Percentiles rank a stretch among this genome's conserved stretches.
Conservation (phyloP, 1,140 invertebrate species). For the Venturia canescens region DNA sequence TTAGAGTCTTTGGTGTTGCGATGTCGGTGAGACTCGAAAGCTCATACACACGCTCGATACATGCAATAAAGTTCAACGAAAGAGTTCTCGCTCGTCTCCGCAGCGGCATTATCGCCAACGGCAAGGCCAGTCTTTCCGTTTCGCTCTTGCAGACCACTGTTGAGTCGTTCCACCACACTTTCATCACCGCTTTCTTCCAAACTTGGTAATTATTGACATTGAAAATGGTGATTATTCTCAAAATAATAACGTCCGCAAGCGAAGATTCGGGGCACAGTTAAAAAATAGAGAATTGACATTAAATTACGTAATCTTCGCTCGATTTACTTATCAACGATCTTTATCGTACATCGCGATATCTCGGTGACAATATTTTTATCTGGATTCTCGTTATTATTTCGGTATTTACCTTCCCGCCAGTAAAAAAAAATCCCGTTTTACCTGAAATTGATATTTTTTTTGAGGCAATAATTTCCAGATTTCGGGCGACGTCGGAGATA, state of each 20-base stretch:
- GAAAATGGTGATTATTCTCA: no score
- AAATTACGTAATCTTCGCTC: neutral
- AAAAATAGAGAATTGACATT: neutral
- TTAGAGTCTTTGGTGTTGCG: neutral
- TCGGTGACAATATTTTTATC: neutral
- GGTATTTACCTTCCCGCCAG: no score
- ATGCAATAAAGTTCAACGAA: slow-evolving; percentile 9
- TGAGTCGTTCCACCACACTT: neutral
- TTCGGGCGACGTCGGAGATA: no score
- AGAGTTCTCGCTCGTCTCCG: neutral
- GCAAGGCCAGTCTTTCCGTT: slow-evolving; percentile 12
- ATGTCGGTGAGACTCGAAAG: neutral
- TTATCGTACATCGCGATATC: neutral
- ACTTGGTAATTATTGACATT: neutral
- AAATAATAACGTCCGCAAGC: no score
- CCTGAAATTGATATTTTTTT: no score
- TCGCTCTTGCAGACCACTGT: neutral
- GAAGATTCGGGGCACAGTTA: neutral
- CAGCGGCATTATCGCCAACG: neutral
- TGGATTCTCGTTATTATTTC: neutral
- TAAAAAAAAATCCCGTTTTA: neutral
- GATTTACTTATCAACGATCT: neutral
- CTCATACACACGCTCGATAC: neutral
- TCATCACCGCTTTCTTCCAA: neutral
- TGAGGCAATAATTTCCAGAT: no score